Percentiles rank a stretch among this genome's conserved stretches.
These are phyloP conservation scores for Pogoniulus pusillus DNA, from an alignment of 2,797 vertebrate genomes.

Conservation along the genomic window DNA sequence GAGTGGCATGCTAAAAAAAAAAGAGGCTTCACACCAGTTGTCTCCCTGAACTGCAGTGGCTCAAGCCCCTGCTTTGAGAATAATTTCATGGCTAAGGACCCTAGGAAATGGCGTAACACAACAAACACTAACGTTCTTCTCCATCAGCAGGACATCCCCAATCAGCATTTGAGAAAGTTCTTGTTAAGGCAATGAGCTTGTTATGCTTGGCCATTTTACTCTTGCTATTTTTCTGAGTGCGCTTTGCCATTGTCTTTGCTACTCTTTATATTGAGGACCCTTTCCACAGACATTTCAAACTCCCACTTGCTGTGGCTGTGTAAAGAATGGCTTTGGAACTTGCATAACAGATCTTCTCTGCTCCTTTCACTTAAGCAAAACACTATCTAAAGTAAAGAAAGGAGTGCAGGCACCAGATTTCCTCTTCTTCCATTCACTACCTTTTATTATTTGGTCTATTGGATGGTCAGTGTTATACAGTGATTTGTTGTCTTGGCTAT, in stretches of 20 bases:
- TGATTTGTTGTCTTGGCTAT: neutral
- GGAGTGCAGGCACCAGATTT: neutral
- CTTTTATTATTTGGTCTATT: neutral
- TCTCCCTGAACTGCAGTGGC: neutral
- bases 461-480: neutral
- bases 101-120: neutral
- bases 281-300: neutral
- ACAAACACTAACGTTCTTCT: neutral
- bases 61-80: neutral
- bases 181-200: rapidly evolving
- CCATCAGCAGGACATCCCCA: neutral
- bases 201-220: neutral
- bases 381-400: neutral
- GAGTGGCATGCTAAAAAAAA: neutral
- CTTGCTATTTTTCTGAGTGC: too few relatives aligned
- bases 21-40: neutral
- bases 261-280: neutral
- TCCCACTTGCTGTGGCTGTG: neutral
- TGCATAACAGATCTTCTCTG: neutral
- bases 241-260: neutral
- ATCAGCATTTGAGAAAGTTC: neutral
- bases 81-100: neutral
- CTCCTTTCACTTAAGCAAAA: neutral
- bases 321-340: neutral
- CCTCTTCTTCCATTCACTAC: neutral